Evolutionary conservation across 2,888 invertebrate genomes (phyloP).

Genomic region (Buathra laborator): DNA sequence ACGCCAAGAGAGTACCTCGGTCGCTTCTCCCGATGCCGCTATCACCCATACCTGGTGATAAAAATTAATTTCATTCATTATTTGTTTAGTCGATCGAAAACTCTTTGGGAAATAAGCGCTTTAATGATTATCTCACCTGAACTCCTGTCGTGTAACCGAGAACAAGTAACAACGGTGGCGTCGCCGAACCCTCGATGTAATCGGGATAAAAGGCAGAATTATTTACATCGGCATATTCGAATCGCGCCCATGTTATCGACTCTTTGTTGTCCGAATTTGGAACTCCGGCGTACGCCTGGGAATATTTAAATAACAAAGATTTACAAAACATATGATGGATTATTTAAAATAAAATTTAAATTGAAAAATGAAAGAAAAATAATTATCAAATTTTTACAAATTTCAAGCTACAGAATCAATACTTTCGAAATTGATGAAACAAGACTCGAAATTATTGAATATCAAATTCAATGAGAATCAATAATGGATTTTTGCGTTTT

Average conservation of each 20-base stretch:
- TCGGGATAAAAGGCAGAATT: constrained; percentile 91
- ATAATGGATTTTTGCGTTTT: not conserved
- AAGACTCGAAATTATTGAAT: not conserved
- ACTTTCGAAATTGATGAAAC: constrained; percentile 1
- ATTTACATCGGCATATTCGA: constrained; percentile 95
- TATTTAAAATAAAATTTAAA: not conserved
- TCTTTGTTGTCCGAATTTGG: constrained; percentile 87
- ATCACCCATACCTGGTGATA: constrained; percentile 92
- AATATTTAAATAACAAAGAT: constrained; percentile 50
- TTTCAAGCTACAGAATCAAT: not conserved
- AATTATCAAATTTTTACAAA: not conserved
- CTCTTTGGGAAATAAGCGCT: not conserved
- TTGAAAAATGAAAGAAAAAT: not conserved
- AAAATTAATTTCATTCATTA: not conserved
- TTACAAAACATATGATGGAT: not conserved
- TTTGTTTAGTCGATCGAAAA: not conserved
- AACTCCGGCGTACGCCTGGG: constrained; percentile 86
- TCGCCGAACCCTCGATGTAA: constrained; percentile 89
- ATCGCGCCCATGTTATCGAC: constrained; percentile 92
- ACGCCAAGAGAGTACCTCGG: constrained; percentile 97
- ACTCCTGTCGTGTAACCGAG: constrained; percentile 95
- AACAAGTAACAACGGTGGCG: constrained; percentile 93
- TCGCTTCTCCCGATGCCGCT: constrained; percentile 96
- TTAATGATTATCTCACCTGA: constrained; percentile 86
- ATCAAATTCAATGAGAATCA: not conserved